A percentile compares a stretch with the other conserved stretches of the same genome.
Evolutionary conservation across 2,113 vertebrate genomes (phyloP).

Genomic region (Notechis scutatus): DNA sequence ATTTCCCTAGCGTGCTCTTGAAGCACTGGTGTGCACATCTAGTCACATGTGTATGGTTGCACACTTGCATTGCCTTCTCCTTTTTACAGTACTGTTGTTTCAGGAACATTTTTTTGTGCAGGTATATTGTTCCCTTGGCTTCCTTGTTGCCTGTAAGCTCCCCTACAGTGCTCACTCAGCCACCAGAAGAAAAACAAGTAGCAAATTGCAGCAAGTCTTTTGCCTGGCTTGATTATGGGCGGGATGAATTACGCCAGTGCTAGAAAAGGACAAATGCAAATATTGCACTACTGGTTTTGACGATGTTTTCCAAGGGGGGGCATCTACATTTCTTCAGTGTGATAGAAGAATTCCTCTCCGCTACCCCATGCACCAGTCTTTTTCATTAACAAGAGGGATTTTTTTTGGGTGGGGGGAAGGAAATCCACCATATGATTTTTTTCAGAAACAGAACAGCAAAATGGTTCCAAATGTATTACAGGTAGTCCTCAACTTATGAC

Average conservation of each 20-base stretch:
- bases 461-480: neutral
- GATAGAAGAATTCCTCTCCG: neutral
- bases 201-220: neutral
- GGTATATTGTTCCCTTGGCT: neutral
- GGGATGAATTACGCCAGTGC: neutral
- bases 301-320: neutral
- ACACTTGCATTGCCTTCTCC: neutral
- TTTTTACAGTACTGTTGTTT: neutral
- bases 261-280: neutral
- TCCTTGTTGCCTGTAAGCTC: neutral
- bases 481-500: too few species aligned
- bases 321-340: neutral
- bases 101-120: neutral
- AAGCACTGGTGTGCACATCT: neutral
- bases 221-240: neutral
- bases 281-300: neutral
- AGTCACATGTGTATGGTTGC: neutral
- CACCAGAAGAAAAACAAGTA: constrained; percentile 11
- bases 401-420: neutral
- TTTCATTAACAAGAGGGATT: neutral
- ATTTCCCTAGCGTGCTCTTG: neutral
- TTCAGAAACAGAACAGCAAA: neutral
- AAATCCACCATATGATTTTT: neutral
- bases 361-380: neutral
- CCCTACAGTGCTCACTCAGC: constrained; percentile 8